Percentiles rank a stretch among this genome's conserved stretches.
Conservation (phyloP, 2,888 invertebrate species). For the Dasysyrphus tricinctus region DNA sequence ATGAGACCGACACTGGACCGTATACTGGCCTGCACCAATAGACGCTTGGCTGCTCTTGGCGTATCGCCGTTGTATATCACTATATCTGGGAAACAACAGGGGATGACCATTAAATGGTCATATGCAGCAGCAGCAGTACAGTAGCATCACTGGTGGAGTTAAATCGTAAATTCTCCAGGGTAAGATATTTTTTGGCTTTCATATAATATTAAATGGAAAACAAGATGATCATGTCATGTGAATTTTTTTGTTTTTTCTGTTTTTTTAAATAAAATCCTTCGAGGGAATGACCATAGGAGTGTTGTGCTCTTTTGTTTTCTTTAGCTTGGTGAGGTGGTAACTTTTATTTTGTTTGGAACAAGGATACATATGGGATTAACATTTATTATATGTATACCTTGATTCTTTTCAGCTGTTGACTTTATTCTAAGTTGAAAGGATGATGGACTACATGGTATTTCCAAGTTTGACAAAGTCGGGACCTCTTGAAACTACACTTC, state of each 20-base stretch:
- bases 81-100: conserved; percentile 35
- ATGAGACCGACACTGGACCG: background rate
- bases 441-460: background rate
- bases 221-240: conserved; percentile 38
- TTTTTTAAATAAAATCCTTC: background rate
- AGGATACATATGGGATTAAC: background rate
- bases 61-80: conserved; percentile 24
- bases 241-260: background rate
- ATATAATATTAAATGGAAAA: conserved; percentile 34
- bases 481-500: background rate
- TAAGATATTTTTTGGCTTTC: conserved; percentile 32
- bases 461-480: background rate
- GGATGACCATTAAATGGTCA: conserved; percentile 58
- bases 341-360: background rate
- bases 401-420: background rate
- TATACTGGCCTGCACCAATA: background rate
- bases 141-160: background rate
- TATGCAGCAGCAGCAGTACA: conserved; percentile 16
- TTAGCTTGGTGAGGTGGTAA: background rate
- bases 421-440: background rate
- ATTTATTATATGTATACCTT: too few relatives aligned
- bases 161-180: conserved; percentile 39
- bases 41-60: conserved; percentile 14
- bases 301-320: background rate
- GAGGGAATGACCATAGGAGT: background rate